A percentile compares a stretch with the other conserved stretches of the same genome.
phyloP scores from a whole-genome alignment of 2,888 invertebrate species.

The Agrochola litura region DNA sequence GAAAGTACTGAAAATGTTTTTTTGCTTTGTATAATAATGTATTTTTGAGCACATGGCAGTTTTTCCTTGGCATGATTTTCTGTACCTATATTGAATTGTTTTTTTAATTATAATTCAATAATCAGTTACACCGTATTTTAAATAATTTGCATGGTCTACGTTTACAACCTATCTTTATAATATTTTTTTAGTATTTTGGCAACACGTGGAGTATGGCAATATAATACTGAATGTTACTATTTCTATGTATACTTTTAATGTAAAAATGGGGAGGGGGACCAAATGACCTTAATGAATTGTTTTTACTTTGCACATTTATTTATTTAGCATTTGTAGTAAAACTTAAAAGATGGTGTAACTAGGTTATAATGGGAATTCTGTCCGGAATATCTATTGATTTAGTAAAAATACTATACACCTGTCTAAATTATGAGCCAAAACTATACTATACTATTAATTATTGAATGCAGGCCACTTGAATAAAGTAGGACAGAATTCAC shows the following conservation, averaged over 20 bases:
- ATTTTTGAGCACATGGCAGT: slow-evolving; percentile 33
- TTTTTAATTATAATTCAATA: slow-evolving; percentile 22
- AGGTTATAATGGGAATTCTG: slow-evolving; percentile 61
- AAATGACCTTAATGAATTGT: background rate
- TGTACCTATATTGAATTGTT: slow-evolving; percentile 27
- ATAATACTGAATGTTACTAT: background rate
- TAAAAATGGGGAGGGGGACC: slow-evolving; percentile 42
- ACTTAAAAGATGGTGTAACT: slow-evolving; percentile 61
- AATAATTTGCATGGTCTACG: slow-evolving; percentile 39
- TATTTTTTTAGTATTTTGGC: slow-evolving; percentile 11
- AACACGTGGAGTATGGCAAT: slow-evolving; percentile 23
- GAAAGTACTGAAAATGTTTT: slow-evolving; percentile 22
- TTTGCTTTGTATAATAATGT: slow-evolving; percentile 30
- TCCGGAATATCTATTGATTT: slow-evolving; percentile 33
- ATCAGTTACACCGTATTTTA: slow-evolving; percentile 60
- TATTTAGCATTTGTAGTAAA: background rate
- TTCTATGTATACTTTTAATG: background rate
- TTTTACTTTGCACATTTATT: slow-evolving; percentile 2
- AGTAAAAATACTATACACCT: background rate
- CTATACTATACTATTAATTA: too few relatives aligned
- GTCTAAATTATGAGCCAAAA: too few relatives aligned
- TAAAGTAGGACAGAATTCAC: slow-evolving; percentile 63
- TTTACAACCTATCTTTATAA: slow-evolving; percentile 11
- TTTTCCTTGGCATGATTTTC: slow-evolving; percentile 57
- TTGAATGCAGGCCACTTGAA: background rate